Conservation (phyloP, 2,113 vertebrate genomes). For the Tonatia bakeri region DNA sequence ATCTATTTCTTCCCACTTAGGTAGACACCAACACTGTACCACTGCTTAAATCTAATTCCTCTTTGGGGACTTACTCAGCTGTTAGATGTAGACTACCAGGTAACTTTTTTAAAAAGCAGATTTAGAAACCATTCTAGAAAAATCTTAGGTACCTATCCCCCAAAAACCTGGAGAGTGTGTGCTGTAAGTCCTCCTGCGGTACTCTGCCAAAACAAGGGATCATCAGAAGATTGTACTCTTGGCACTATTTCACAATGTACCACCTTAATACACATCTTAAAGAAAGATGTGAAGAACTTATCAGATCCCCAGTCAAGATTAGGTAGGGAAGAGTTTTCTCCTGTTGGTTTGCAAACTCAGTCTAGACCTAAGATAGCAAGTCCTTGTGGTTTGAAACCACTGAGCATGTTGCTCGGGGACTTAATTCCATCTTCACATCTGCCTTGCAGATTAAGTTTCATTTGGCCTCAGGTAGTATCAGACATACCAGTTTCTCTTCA, state of each 20-base stretch:
- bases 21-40: neutral
- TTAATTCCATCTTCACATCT: neutral
- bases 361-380: neutral
- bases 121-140: constrained; percentile 17
- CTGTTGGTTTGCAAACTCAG: neutral
- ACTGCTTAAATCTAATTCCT: neutral
- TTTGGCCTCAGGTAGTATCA: neutral
- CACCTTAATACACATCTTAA: neutral
- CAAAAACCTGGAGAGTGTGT: neutral
- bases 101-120: neutral
- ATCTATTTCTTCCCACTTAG: neutral
- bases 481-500: neutral
- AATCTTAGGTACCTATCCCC: neutral
- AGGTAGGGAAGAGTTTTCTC: neutral
- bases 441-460: neutral
- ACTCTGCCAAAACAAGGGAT: neutral
- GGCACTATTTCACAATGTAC: neutral
- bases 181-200: neutral
- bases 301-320: neutral
- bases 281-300: neutral
- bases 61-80: neutral
- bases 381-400: neutral
- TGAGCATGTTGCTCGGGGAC: neutral
- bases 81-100: neutral
- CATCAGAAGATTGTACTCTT: neutral